phyloP scores from a whole-genome alignment of 2,797 vertebrate genomes.

The Sarcophilus harrisii region DNA sequence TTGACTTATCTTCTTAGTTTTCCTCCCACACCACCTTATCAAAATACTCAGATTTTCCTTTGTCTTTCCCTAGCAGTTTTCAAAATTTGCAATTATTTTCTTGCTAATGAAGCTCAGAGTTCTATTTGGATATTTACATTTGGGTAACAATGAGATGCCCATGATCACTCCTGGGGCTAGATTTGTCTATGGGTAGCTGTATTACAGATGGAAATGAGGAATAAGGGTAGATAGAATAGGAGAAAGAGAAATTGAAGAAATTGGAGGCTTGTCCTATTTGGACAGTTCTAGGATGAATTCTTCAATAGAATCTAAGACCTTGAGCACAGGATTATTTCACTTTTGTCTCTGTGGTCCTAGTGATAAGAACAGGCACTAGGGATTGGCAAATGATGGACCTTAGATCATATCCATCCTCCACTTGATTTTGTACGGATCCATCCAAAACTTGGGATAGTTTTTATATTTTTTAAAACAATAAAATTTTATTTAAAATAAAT shows the following conservation, averaged over 20 bases:
- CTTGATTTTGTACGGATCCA: not conserved
- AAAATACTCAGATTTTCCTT: not conserved
- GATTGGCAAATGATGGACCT: not conserved
- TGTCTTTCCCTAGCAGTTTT: not conserved
- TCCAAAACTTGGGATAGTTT: not conserved
- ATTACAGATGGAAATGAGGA: not conserved
- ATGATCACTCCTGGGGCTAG: not conserved
- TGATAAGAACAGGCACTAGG: not conserved
- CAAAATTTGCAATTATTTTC: not conserved
- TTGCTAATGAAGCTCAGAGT: not conserved
- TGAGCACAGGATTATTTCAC: not conserved
- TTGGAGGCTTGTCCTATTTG: not conserved
- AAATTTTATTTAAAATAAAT: not conserved
- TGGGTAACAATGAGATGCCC: not conserved
- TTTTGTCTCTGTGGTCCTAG: not conserved
- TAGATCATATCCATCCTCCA: not conserved
- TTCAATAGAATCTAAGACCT: not conserved
- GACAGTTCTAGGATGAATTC: not conserved
- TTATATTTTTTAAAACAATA: not conserved
- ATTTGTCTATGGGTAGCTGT: not conserved
- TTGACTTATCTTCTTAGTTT: not conserved
- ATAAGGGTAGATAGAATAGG: not conserved
- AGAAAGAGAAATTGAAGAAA: not conserved
- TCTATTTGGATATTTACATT: constrained; percentile 3
- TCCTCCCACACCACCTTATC: not conserved